Evolutionary conservation across 2,113 vertebrate species (phyloP).

Genomic region (Pygoscelis antarcticus): DNA sequence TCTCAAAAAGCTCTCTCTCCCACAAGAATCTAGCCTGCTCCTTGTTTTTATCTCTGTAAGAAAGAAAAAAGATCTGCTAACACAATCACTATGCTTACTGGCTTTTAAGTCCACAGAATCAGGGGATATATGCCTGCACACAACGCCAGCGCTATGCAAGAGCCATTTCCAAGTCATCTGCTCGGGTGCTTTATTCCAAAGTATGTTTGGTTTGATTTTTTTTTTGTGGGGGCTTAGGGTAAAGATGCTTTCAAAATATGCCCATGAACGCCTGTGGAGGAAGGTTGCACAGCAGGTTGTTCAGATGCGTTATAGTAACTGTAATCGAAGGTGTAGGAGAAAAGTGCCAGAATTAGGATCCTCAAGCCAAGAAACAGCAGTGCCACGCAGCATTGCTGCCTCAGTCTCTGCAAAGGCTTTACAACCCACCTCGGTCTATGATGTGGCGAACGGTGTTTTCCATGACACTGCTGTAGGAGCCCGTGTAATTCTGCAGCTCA

Average conservation of each 20-base stretch:
- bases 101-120: slow-evolving; percentile 6
- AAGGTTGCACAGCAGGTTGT: not conserved
- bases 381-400: not conserved
- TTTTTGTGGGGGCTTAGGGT: not conserved
- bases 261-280: not conserved
- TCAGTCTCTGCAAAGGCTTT: not conserved
- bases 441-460: not conserved
- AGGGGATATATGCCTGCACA: not conserved
- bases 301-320: not conserved
- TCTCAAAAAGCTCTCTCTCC: not conserved
- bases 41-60: slow-evolving; percentile 15
- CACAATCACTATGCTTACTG: not conserved
- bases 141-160: not conserved
- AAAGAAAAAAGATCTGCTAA: not conserved
- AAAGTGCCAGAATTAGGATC: slow-evolving; percentile 26
- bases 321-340: not conserved
- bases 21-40: not conserved
- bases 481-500: not conserved
- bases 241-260: slow-evolving; percentile 17
- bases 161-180: slow-evolving; percentile 38
- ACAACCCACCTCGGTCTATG: not conserved
- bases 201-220: not conserved
- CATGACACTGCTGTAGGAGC: not conserved
- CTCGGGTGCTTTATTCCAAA: not conserved
- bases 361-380: not conserved